These are phyloP conservation scores for Diplodus puntazzo DNA, from an alignment of 2,797 vertebrate genomes.

Conservation along the genomic window DNA sequence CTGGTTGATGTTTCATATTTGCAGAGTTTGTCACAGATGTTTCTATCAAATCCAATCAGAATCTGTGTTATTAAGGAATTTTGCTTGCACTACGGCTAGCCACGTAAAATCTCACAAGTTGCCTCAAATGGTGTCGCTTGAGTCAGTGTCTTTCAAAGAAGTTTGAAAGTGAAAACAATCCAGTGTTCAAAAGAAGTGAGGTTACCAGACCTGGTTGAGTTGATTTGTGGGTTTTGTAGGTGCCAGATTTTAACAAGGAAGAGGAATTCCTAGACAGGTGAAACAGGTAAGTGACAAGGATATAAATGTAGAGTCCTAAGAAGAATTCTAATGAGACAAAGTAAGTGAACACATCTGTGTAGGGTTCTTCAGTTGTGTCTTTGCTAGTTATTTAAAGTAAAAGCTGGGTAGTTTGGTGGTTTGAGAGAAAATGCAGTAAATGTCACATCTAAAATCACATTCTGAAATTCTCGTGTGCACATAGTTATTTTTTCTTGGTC, in stretches of 20 bases:
- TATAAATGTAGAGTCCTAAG: background rate
- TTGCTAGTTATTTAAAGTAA: background rate
- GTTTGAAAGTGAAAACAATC: no score
- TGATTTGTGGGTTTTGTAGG: background rate
- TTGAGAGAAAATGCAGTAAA: background rate
- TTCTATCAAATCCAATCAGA: background rate
- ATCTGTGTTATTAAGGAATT: background rate
- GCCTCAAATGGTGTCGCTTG: background rate
- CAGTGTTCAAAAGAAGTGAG: no score
- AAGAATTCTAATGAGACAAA: background rate
- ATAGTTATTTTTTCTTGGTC: conserved; percentile 8
- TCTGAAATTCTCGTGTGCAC: conserved; percentile 1
- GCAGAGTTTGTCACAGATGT: background rate
- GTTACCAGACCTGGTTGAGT: background rate
- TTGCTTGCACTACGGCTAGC: background rate
- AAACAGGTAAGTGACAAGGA: background rate
- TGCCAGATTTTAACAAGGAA: background rate
- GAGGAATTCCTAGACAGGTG: background rate
- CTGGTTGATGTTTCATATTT: background rate
- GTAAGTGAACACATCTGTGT: no score
- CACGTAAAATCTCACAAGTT: background rate
- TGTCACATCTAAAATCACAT: background rate
- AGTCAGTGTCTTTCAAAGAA: background rate
- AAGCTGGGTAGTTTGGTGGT: background rate
- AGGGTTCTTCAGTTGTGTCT: background rate